phyloP scores from a whole-genome alignment of 2,797 vertebrate genomes.

The Hafferia zeledoni region DNA sequence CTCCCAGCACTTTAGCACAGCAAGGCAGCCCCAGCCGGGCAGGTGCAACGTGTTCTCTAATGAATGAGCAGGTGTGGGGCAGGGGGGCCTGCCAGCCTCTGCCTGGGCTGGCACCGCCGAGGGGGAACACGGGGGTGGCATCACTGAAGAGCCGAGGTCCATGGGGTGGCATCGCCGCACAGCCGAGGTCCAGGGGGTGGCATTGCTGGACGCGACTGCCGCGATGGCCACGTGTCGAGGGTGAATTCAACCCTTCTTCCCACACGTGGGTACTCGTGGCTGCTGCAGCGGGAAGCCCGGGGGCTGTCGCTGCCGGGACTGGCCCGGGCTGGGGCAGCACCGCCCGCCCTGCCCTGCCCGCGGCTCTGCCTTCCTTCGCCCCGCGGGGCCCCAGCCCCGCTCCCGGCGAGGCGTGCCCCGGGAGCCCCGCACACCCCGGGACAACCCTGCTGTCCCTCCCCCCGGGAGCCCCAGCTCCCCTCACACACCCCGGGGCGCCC shows the following conservation, averaged over 20 bases:
- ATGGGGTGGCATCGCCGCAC: not conserved
- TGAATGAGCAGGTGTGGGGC: accelerated
- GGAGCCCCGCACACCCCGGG: too few relatives aligned
- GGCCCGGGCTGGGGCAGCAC: not conserved
- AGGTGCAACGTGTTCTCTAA: not conserved
- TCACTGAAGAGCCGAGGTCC: too few relatives aligned
- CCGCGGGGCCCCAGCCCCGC: too few relatives aligned
- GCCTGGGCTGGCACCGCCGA: not conserved
- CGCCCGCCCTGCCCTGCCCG: not conserved
- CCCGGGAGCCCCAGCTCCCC: too few relatives aligned
- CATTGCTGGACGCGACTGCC: not conserved
- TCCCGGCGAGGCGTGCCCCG: too few relatives aligned
- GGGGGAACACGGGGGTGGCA: not conserved
- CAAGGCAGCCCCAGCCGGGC: not conserved
- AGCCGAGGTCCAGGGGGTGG: not conserved
- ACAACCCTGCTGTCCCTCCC: too few relatives aligned
- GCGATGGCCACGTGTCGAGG: accelerated
- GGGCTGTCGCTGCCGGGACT: not conserved
- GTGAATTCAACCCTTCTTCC: accelerated
- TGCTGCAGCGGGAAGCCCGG: too few relatives aligned
- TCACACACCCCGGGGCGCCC: too few relatives aligned
- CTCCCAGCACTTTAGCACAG: not conserved
- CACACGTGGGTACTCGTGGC: accelerated
- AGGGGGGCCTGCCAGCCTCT: not conserved
- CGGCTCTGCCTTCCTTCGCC: too few relatives aligned